phyloP scores from a whole-genome alignment of 1,140 invertebrate species.

The Hormaphis cornu region DNA sequence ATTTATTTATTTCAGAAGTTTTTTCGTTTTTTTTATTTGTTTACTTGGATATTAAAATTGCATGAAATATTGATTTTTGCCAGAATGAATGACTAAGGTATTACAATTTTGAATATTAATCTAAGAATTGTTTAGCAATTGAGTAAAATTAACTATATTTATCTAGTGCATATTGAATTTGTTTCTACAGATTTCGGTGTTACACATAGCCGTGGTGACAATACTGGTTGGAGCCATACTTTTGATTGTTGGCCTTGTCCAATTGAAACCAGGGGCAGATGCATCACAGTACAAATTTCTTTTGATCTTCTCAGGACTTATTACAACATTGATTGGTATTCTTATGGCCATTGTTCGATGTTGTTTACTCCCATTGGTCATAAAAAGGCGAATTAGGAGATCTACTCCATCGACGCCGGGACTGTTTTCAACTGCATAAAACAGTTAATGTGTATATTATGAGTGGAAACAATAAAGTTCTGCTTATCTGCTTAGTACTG shows the following conservation, averaged over 20 bases:
- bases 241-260: slow-evolving; percentile 67
- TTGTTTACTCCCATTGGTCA: slow-evolving; percentile 38
- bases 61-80: slow-evolving; percentile 18
- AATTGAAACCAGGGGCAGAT: slow-evolving; percentile 67
- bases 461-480: background rate
- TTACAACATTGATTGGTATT: slow-evolving; percentile 41
- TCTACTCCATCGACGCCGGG: slow-evolving; percentile 21
- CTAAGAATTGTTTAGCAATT: too few relatives aligned
- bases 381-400: slow-evolving; percentile 5
- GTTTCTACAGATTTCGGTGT: slow-evolving; percentile 50
- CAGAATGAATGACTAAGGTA: background rate
- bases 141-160: too few relatives aligned
- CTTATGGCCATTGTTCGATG: slow-evolving; percentile 39
- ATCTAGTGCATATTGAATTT: background rate
- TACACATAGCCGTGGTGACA: slow-evolving; percentile 64
- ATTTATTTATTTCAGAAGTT: slow-evolving; percentile 5
- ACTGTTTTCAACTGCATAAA: background rate
- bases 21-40: slow-evolving; percentile 18
- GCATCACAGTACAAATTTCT: slow-evolving; percentile 63
- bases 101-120: too few relatives aligned
- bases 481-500: background rate
- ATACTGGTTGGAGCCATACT: slow-evolving; percentile 64
- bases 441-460: background rate
- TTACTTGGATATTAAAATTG: slow-evolving; percentile 18
- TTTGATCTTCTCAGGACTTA: slow-evolving; percentile 50